phyloP scores from a whole-genome alignment of 2,888 invertebrate species.

The Taenaris catops region DNA sequence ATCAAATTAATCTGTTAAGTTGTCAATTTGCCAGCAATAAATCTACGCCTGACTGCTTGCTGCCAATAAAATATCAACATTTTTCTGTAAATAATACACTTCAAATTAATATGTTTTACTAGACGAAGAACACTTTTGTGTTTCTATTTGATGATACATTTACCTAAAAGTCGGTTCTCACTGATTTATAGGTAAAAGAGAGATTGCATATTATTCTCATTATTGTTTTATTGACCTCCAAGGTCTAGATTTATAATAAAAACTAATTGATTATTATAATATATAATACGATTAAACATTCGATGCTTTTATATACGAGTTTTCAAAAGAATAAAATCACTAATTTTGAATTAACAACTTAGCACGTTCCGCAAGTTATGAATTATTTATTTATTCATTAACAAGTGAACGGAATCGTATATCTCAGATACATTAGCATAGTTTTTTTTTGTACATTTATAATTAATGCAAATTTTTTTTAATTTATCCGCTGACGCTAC shows the following conservation, averaged over 20 bases:
- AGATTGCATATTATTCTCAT: constrained; percentile 1
- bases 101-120: no score
- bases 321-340: constrained; percentile 3
- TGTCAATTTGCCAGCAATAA: no score
- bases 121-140: no score
- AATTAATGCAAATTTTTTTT: no score
- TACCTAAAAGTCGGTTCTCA: not conserved
- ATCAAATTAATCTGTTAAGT: no score
- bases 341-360: constrained; percentile 9
- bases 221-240: constrained; percentile 3
- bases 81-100: no score
- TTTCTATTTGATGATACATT: no score
- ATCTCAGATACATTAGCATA: constrained; percentile 1
- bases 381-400: constrained; percentile 14
- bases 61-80: no score
- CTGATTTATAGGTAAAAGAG: not conserved
- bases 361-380: constrained; percentile 16
- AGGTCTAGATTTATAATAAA: no score
- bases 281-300: no score
- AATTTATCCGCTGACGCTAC: constrained; percentile 50
- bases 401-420: constrained; percentile 5
- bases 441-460: not conserved
- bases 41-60: no score
- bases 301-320: not conserved
- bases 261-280: no score